These are phyloP conservation scores for Lasius platythorax DNA, from an alignment of 2,888 invertebrate genomes.

Conservation along the genomic window DNA sequence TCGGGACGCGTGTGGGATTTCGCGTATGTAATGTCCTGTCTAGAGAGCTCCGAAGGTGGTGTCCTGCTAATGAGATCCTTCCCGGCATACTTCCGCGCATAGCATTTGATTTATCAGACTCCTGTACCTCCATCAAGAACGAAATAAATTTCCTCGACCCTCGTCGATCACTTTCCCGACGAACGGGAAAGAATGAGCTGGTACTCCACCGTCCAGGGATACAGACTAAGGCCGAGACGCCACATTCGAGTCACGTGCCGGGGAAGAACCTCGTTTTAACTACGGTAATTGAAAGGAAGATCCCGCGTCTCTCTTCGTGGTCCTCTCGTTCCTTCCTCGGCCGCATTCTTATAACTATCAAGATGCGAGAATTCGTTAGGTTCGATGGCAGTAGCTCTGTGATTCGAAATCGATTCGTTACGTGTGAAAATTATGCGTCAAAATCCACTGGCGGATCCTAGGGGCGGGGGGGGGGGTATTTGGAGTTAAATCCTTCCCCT, in stretches of 20 bases:
- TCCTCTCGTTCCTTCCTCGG: not conserved
- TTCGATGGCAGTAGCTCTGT: not conserved
- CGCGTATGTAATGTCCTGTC: not conserved
- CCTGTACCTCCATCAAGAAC: slow-evolving; percentile 48
- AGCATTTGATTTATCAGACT: slow-evolving; percentile 62
- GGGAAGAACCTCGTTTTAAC: slow-evolving; percentile 56
- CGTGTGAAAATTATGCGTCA: not conserved
- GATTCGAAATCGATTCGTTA: not conserved
- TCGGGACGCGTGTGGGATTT: not conserved
- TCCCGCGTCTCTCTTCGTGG: not conserved
- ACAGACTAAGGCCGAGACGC: slow-evolving; percentile 34
- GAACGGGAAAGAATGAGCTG: slow-evolving; percentile 45
- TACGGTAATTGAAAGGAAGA: slow-evolving; percentile 60
- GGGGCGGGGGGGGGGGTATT: too few relatives aligned
- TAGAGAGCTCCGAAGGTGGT: not conserved
- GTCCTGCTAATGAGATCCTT: slow-evolving; percentile 54
- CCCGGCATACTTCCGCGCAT: slow-evolving; percentile 37
- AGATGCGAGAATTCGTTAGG: not conserved
- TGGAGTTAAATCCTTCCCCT: too few relatives aligned
- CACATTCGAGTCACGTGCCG: slow-evolving; percentile 63
- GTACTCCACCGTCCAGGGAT: slow-evolving; percentile 41
- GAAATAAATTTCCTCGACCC: slow-evolving; percentile 56
- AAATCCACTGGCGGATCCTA: too few relatives aligned
- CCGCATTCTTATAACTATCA: not conserved
- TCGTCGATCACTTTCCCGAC: slow-evolving; percentile 59